Evolutionary conservation across 2,888 invertebrate genomes (phyloP).

Genomic region (Caenorhabditis afra): DNA sequence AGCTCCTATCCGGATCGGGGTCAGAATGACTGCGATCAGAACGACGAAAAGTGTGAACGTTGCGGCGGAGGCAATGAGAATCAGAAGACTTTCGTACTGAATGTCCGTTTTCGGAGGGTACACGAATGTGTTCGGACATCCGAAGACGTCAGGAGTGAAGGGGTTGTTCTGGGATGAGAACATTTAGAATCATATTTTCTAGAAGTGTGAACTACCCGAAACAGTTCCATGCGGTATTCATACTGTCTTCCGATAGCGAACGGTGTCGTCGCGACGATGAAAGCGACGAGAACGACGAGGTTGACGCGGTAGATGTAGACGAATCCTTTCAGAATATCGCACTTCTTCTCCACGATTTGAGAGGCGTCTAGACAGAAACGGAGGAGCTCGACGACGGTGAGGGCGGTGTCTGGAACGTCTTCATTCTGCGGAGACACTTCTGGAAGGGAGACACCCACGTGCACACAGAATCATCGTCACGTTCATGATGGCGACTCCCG

Average conservation of each 20-base stretch:
- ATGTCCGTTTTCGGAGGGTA: slow-evolving; percentile 20
- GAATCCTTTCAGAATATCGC: slow-evolving; percentile 15
- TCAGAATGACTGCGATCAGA: slow-evolving; percentile 12
- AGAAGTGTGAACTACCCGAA: background rate
- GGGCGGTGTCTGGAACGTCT: slow-evolving; percentile 18
- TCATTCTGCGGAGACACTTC: no score
- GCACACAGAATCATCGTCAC: slow-evolving; percentile 13
- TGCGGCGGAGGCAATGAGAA: slow-evolving; percentile 21
- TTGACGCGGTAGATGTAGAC: slow-evolving; percentile 29
- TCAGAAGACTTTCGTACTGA: slow-evolving; percentile 11
- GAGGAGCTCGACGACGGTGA: slow-evolving; percentile 20
- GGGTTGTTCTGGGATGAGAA: slow-evolving; percentile 8
- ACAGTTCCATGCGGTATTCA: background rate
- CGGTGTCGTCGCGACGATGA: slow-evolving; percentile 8
- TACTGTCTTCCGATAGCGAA: slow-evolving; percentile 17
- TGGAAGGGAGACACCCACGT: slow-evolving; percentile 3
- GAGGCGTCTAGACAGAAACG: slow-evolving; percentile 25
- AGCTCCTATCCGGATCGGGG: slow-evolving; percentile 12
- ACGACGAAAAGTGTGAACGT: slow-evolving; percentile 26
- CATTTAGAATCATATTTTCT: no score
- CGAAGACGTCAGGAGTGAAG: background rate
- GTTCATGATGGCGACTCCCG: slow-evolving; percentile 10
- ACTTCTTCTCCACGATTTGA: background rate
- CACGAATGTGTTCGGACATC: slow-evolving; percentile 11
- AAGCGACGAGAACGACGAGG: slow-evolving; percentile 6